These are phyloP conservation scores for Choloepus hoffmanni DNA, from an alignment of 2,113 vertebrate genomes.

Conservation along the genomic window DNA sequence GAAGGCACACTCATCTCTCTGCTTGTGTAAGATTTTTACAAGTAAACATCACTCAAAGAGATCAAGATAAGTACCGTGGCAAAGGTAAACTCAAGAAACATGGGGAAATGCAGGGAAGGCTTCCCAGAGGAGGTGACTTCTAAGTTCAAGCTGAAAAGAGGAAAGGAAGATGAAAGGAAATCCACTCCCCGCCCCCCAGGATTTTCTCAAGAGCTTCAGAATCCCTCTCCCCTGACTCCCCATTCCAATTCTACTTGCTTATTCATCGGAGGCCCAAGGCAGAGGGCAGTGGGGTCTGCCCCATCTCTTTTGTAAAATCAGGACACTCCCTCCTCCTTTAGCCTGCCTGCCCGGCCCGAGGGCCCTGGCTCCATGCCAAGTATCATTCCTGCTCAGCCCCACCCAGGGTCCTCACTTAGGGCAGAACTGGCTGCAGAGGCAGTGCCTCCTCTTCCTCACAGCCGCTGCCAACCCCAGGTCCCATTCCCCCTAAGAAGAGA, in stretches of 20 bases:
- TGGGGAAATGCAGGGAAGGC: background rate
- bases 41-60: background rate
- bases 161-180: background rate
- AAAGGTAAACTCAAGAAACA: background rate
- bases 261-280: background rate
- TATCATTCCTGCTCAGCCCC: background rate
- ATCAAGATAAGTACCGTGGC: background rate
- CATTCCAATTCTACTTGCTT: background rate
- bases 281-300: background rate
- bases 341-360: background rate
- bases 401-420: slow-evolving; percentile 20
- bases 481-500: background rate
- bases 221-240: background rate
- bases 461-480: background rate
- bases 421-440: background rate
- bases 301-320: background rate
- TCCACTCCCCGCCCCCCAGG: background rate
- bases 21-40: background rate
- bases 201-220: background rate
- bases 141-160: background rate
- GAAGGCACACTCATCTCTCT: background rate
- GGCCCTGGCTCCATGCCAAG: slow-evolving; percentile 7
- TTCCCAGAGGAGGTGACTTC: background rate
- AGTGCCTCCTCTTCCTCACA: background rate
- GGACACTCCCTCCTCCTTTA: background rate